Evolutionary conservation across 2,888 invertebrate genomes (phyloP), one percentile per base, ranked within the genome.

Genomic region (Epinotia ramella): DNA sequence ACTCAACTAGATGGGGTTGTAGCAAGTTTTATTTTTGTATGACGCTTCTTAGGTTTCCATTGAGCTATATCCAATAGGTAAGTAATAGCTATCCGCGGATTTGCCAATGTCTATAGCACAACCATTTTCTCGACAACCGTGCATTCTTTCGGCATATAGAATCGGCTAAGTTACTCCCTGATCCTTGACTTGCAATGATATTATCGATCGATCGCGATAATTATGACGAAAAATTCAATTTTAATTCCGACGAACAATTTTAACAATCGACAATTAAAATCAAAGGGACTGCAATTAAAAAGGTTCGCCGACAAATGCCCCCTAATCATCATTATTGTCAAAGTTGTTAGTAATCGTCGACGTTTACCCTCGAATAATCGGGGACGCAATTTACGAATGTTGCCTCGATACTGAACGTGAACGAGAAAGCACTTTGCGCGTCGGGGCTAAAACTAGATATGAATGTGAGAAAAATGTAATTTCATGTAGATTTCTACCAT

Each of bases 261-360:
- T 44, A 18, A 63, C 67, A 68, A 40, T 68, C 63, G 24, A 57
- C 67, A 56, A 53, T 68, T 73, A 9, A 62, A 62, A 16, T 40
- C 18, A 67, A 67, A 66, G 4, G 56, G 73, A 44, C 28, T 49
- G 49, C 46, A 70, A 65, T 75, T 70, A 65, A 70, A 53, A 70
- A 65, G 65, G 53, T 60, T 66, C 44, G 64, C 28, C 56, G 40
- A 53, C 64, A 40, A 40, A 49, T 53, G 63, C 33, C 11, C 64
- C 64, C 59, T 13, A 49, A 59, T 64, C 24, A 59, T 53, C 18
- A 24, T 59, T 65, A 74, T 73, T 73, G 68, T 68, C 24, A 68
- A 73, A 73, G 67, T 68, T 56, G 18, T 57, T 44, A 44, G 68
- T 68, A 63, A 73, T 74, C 64, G 33, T 24, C 46, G 59, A 60